These are phyloP conservation scores for Aplodontia rufa DNA, from an alignment of 2,113 vertebrate genomes.

Conservation along the genomic window DNA sequence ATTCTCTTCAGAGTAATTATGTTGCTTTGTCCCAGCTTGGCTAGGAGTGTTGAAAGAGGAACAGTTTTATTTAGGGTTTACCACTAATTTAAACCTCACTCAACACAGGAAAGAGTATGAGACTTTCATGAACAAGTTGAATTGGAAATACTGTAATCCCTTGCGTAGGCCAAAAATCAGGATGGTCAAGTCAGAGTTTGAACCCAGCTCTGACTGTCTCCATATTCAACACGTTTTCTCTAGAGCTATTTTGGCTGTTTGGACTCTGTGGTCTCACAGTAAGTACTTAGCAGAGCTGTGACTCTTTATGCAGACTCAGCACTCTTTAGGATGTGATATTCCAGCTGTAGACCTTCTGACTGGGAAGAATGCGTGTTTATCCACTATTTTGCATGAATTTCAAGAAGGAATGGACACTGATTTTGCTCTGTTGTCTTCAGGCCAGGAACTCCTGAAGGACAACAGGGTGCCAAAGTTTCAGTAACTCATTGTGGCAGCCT, in stretches of 20 bases:
- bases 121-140: not conserved
- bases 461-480: conserved; percentile 5
- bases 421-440: not conserved
- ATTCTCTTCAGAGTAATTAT: not conserved
- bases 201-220: not conserved
- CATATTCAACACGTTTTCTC: not conserved
- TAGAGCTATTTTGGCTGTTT: not conserved
- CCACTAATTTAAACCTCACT: not conserved
- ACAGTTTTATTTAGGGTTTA: not conserved
- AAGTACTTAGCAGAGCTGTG: not conserved
- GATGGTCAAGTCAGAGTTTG: not conserved
- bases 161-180: not conserved
- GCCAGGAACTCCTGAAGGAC: not conserved
- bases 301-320: not conserved
- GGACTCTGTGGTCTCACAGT: not conserved
- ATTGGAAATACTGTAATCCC: not conserved
- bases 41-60: not conserved
- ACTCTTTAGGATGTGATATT: not conserved
- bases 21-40: not conserved
- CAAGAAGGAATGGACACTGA: not conserved
- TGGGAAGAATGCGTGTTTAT: not conserved
- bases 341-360: not conserved
- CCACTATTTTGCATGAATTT: conserved; percentile 38
- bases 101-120: not conserved
- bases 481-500: not conserved